Evolutionary conservation across 2,113 vertebrate species (phyloP).

Genomic region (Oriolus oriolus): DNA sequence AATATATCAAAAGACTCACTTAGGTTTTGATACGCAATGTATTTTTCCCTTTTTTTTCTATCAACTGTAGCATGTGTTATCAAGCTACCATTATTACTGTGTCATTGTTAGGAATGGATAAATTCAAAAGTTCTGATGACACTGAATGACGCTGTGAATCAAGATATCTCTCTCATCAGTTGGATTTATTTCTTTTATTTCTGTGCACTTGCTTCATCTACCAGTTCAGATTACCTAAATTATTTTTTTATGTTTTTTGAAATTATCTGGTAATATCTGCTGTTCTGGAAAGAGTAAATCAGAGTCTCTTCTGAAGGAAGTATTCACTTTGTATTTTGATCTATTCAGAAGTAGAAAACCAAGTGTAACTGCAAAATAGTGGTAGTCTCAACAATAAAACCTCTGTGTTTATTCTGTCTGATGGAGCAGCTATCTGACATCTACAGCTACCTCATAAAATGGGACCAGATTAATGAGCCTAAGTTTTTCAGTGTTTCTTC

Average conservation of each 20-base stretch:
- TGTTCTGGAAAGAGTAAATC: background rate
- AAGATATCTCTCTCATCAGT: background rate
- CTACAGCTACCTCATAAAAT: background rate
- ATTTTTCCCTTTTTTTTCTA: background rate
- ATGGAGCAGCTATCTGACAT: background rate
- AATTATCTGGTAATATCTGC: background rate
- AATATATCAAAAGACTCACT: background rate
- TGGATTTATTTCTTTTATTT: background rate
- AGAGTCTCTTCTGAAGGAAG: background rate
- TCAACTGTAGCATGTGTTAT: background rate
- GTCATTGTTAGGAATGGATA: background rate
- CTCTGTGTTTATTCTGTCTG: background rate
- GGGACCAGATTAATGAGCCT: background rate
- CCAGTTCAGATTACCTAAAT: background rate
- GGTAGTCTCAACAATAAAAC: background rate
- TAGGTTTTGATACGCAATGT: background rate
- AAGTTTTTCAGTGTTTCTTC: background rate
- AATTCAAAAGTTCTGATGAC: background rate
- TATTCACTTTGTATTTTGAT: background rate
- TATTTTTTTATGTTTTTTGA: background rate
- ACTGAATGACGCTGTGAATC: background rate
- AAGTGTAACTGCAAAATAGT: background rate
- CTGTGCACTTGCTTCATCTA: background rate
- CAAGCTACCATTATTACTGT: background rate
- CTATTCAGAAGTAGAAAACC: background rate